Evolutionary conservation across 2,888 invertebrate species (phyloP).

Genomic region (Drosophila algonquin): DNA sequence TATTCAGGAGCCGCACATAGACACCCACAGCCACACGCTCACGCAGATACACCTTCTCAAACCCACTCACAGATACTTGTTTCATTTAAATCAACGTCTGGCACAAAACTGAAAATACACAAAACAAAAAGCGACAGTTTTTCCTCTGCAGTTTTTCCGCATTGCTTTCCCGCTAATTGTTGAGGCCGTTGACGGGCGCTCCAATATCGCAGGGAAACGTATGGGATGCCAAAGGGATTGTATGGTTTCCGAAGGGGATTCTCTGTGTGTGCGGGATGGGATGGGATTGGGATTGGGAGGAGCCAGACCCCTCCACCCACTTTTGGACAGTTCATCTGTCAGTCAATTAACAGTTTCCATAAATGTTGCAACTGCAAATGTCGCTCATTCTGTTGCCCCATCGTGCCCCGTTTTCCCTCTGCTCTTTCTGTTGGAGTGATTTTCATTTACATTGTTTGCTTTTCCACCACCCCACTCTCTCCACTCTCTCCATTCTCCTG

Average conservation of each 20-base stretch:
- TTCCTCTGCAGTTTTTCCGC: slow-evolving; percentile 42
- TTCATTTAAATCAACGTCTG: slow-evolving; percentile 35
- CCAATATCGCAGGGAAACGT: slow-evolving; percentile 1
- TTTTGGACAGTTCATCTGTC: slow-evolving; percentile 55
- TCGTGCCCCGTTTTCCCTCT: not conserved
- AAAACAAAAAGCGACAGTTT: slow-evolving; percentile 20
- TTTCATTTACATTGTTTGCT: slow-evolving; percentile 31
- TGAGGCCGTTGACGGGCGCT: slow-evolving; percentile 5
- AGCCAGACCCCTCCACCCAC: not conserved
- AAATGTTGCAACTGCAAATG: slow-evolving; percentile 56
- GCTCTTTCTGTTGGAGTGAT: not conserved
- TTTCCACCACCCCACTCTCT: slow-evolving; percentile 5
- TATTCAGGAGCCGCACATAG: slow-evolving; percentile 15
- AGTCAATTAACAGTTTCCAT: slow-evolving; percentile 71
- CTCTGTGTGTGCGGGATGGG: not conserved
- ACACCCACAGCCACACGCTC: slow-evolving; percentile 2
- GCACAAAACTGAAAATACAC: not conserved
- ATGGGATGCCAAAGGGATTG: slow-evolving; percentile 1
- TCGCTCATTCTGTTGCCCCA: slow-evolving; percentile 23
- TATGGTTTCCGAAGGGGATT: not conserved
- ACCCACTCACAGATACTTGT: slow-evolving; percentile 20
- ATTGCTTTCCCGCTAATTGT: slow-evolving; percentile 53
- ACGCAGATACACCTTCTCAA: not conserved
- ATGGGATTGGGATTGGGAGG: no score
- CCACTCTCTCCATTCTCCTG: not conserved